These are phyloP conservation scores for Silurus lanzhouensis DNA, from an alignment of 2,797 vertebrate species.

Conservation along the genomic window DNA sequence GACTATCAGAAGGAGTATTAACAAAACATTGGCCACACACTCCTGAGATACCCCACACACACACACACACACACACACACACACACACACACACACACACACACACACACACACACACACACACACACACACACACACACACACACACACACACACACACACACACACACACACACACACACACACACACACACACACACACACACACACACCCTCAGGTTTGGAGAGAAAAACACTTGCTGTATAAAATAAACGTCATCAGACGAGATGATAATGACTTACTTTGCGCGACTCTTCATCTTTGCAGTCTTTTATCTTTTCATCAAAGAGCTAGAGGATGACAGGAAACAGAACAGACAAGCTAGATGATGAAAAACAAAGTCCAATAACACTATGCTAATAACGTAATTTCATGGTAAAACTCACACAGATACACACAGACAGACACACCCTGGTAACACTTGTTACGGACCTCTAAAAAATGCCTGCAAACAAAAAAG, in stretches of 20 bases:
- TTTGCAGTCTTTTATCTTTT: slow-evolving; percentile 97
- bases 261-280: slow-evolving; percentile 63
- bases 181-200: too few species aligned
- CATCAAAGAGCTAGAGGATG: slow-evolving; percentile 90
- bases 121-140: background rate
- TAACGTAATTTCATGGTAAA: background rate
- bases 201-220: background rate
- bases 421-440: background rate
- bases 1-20: background rate
- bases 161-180: too few species aligned
- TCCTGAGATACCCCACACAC: background rate
- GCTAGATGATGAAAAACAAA: slow-evolving; percentile 15
- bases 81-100: too few species aligned
- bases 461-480: background rate
- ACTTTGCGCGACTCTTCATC: slow-evolving; percentile 98
- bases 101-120: too few species aligned
- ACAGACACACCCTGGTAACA: background rate
- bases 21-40: background rate
- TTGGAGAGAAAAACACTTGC: background rate
- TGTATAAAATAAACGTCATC: background rate
- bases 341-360: slow-evolving; percentile 12
- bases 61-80: background rate
- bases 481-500: background rate
- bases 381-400: background rate
- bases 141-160: background rate